These are phyloP conservation scores for Romanogobio albipinnatus DNA, from an alignment of 2,113 vertebrate species.

Conservation along the genomic window DNA sequence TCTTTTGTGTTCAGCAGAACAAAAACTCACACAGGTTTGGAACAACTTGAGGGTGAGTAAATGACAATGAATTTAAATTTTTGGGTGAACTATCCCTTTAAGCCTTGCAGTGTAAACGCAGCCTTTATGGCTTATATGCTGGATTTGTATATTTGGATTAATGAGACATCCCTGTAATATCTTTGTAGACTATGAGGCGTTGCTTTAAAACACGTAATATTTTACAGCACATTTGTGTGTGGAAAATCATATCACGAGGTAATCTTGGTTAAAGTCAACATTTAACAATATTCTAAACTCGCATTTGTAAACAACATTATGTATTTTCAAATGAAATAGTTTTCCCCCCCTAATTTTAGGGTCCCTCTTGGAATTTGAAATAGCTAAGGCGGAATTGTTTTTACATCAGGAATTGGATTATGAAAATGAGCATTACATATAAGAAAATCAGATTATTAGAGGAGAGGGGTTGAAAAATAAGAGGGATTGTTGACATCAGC, in stretches of 20 bases:
- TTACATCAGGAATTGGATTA: neutral
- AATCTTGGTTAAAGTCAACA: conserved; percentile 13
- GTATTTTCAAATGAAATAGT: neutral
- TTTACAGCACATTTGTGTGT: neutral
- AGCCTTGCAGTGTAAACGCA: too few relatives aligned
- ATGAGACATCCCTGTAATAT: conserved; percentile 12
- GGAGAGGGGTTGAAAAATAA: neutral
- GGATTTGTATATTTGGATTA: neutral
- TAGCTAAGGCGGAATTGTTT: neutral
- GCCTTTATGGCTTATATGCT: conserved; percentile 28
- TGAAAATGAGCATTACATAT: neutral
- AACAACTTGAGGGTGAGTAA: too few relatives aligned
- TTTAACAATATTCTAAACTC: neutral
- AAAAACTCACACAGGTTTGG: too few relatives aligned
- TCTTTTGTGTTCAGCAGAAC: too few relatives aligned
- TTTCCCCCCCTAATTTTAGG: too few relatives aligned
- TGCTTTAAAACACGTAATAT: neutral
- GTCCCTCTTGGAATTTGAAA: too few relatives aligned
- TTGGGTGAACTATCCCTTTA: too few relatives aligned
- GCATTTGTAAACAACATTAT: neutral
- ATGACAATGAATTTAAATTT: too few relatives aligned
- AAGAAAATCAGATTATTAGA: neutral
- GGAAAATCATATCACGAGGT: neutral
- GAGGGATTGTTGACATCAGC: neutral
- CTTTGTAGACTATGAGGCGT: neutral